Percentiles rank a stretch among this genome's conserved stretches.
Conservation (phyloP, 1,140 invertebrate genomes). For the Heliconius hewitsoni region DNA sequence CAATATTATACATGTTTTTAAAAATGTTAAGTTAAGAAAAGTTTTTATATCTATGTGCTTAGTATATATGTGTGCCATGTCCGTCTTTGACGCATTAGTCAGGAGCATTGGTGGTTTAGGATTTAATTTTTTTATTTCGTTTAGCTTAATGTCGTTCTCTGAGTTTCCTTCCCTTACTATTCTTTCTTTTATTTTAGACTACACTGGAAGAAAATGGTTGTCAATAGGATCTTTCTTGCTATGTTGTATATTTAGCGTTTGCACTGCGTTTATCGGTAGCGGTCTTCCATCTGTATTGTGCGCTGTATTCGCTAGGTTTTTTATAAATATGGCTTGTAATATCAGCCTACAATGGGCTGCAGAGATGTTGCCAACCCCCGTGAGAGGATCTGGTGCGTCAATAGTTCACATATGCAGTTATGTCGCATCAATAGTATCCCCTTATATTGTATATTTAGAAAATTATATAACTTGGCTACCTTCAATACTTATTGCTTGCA, state of each 20-base stretch:
- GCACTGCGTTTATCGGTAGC: conserved; percentile 51
- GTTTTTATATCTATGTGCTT: conserved; percentile 61
- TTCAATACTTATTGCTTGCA: conserved; percentile 83
- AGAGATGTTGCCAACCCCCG: conserved; percentile 82
- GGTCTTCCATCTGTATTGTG: conserved; percentile 59
- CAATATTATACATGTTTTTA: conserved; percentile 56
- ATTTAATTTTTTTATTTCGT: conserved; percentile 68
- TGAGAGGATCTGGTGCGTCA: conserved; percentile 84
- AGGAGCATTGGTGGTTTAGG: conserved; percentile 60
- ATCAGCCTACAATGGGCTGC: conserved; percentile 64
- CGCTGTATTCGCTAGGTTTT: conserved; percentile 63
- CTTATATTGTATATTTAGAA: conserved; percentile 65
- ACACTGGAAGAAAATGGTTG: conserved; percentile 62
- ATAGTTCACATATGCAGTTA: conserved; percentile 83
- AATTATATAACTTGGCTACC: conserved; percentile 82
- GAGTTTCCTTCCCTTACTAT: conserved; percentile 65
- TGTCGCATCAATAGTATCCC: conserved; percentile 58
- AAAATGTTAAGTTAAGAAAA: conserved; percentile 53
- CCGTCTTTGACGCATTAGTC: conserved; percentile 62
- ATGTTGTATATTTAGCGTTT: conserved; percentile 56
- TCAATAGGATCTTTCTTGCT: conserved; percentile 43
- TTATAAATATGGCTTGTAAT: conserved; percentile 59
- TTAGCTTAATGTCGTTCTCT: conserved; percentile 65
- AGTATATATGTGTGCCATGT: conserved; percentile 56
- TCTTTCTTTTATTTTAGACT: conserved; percentile 62